Conservation (phyloP, 2,888 invertebrate species). For the Mylabris sibirica region DNA sequence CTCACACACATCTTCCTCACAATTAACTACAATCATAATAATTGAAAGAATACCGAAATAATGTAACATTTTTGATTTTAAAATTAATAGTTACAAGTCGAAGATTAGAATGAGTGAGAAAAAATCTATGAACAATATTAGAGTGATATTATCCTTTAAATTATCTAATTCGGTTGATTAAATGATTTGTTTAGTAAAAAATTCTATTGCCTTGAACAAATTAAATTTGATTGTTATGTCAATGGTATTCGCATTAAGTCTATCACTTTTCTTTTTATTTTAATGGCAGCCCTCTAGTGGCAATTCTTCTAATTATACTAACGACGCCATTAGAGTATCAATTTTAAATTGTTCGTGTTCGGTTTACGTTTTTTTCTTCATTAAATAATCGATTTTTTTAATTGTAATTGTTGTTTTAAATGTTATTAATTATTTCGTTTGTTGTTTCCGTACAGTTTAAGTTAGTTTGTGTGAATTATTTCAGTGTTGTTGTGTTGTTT, state of each 20-base stretch:
- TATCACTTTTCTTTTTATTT: neutral
- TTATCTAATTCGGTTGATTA: conserved; percentile 38
- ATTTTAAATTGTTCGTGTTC: too few relatives aligned
- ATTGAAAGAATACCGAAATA: conserved; percentile 2
- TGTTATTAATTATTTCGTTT: neutral
- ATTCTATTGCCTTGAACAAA: conserved; percentile 36
- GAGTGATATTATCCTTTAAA: conserved; percentile 16
- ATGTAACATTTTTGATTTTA: conserved; percentile 14
- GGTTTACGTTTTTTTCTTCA: too few relatives aligned
- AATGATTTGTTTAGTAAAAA: conserved; percentile 42
- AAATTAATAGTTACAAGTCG: neutral
- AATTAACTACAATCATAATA: neutral
- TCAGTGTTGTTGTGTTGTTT: neutral
- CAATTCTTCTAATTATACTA: too few relatives aligned
- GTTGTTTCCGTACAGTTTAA: too few relatives aligned
- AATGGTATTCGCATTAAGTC: neutral
- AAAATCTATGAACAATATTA: neutral
- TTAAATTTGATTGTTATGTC: conserved; percentile 17
- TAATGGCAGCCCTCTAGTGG: neutral
- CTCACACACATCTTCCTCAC: conserved; percentile 60
- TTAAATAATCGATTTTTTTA: too few relatives aligned
- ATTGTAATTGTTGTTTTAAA: too few relatives aligned
- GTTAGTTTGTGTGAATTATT: neutral
- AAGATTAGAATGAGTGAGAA: neutral
- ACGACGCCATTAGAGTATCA: too few relatives aligned